Percentiles rank a stretch among this genome's conserved stretches.
These are phyloP conservation scores for Drosophila bocqueti DNA, from an alignment of 1,140 invertebrate genomes.

Conservation along the genomic window DNA sequence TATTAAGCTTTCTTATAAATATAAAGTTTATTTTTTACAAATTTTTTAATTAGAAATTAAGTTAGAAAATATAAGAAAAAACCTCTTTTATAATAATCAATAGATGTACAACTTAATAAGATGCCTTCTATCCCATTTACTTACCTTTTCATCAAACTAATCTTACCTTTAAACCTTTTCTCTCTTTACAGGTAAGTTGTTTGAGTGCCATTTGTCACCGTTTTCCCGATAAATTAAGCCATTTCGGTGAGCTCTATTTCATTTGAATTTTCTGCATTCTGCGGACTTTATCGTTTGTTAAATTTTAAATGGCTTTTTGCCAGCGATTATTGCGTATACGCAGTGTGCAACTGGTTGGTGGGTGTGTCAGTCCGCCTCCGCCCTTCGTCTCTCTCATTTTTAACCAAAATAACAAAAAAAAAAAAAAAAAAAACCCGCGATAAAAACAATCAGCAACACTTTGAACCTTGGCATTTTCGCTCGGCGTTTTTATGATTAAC, in stretches of 20 bases:
- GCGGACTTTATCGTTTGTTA: slow-evolving; percentile 1
- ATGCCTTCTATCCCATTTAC: not conserved
- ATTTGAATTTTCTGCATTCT: not conserved
- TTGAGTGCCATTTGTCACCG: not conserved
- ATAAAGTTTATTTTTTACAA: not conserved
- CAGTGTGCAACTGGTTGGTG: slow-evolving; percentile 55
- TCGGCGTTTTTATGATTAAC: slow-evolving; percentile 60
- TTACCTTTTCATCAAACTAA: slow-evolving; percentile 9
- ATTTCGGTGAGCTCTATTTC: slow-evolving; percentile 31
- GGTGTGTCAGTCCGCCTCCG: slow-evolving; percentile 1
- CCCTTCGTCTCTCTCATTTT: slow-evolving; percentile 7
- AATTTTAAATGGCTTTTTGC: slow-evolving; percentile 10
- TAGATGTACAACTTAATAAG: not conserved
- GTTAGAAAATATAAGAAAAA: not conserved
- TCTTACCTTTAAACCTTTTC: not conserved
- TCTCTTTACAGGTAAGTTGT: slow-evolving; percentile 65
- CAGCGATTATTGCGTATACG: slow-evolving; percentile 57
- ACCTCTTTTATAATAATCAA: not conserved
- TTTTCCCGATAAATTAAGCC: not conserved
- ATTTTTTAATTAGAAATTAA: not conserved
- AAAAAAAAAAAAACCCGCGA: slow-evolving; percentile 2
- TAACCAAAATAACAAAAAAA: not conserved
- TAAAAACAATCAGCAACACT: slow-evolving; percentile 72
- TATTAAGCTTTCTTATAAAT: not conserved
- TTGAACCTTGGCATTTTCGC: slow-evolving; percentile 69